phyloP scores from a whole-genome alignment of 2,113 vertebrate genomes.

The Petaurus breviceps region DNA sequence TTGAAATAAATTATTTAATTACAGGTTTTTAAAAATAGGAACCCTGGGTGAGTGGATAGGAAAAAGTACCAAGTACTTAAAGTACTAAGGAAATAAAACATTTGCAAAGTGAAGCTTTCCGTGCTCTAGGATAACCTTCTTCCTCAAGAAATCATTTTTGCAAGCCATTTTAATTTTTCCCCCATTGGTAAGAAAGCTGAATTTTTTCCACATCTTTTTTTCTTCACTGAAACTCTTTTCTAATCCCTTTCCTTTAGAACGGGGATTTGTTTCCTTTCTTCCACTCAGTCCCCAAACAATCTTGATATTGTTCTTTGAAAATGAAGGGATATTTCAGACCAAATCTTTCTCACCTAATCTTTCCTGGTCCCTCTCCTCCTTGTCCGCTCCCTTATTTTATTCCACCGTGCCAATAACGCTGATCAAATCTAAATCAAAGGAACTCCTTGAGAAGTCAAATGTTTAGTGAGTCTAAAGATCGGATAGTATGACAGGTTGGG shows the following conservation, averaged over 20 bases:
- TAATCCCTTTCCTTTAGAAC: constrained; percentile 3
- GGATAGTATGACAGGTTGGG: background rate
- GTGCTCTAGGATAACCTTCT: background rate
- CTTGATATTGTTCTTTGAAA: background rate
- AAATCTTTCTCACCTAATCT: background rate
- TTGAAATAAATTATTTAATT: background rate
- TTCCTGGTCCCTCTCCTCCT: background rate
- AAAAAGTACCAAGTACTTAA: background rate
- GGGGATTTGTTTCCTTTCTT: background rate
- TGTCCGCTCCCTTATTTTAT: background rate
- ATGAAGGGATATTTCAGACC: background rate
- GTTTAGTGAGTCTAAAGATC: background rate
- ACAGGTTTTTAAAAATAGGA: background rate
- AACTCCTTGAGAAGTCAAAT: background rate
- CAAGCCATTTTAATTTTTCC: background rate
- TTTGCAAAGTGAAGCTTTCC: background rate
- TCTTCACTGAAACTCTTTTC: background rate
- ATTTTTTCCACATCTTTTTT: background rate
- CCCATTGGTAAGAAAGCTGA: background rate
- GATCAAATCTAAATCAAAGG: background rate
- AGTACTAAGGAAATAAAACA: background rate
- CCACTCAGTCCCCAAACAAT: background rate
- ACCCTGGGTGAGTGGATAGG: background rate
- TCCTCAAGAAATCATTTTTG: background rate
- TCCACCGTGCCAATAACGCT: background rate